Evolutionary conservation across 1,140 invertebrate genomes (phyloP).

Genomic region (Centruroides vittatus): DNA sequence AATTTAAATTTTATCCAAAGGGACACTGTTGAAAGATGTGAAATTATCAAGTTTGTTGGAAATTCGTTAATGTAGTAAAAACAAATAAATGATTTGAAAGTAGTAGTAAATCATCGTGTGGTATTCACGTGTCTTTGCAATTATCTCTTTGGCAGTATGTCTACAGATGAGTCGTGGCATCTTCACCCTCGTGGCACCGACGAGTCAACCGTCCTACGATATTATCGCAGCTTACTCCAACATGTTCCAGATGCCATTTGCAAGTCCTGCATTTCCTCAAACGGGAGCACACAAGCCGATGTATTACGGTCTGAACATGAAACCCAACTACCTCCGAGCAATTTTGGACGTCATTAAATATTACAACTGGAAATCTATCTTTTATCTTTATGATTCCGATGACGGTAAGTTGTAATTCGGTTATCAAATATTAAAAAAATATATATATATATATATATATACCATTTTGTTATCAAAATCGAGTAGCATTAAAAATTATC

Average conservation of each 20-base stretch:
- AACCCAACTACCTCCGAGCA: constrained; percentile 85
- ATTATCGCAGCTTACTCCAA: constrained; percentile 89
- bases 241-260: constrained; percentile 89
- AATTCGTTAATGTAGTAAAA: too few relatives aligned
- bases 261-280: constrained; percentile 83
- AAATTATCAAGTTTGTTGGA: too few relatives aligned
- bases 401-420: constrained; percentile 58
- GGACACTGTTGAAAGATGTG: too few relatives aligned
- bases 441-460: not conserved
- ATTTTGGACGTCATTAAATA: constrained; percentile 82
- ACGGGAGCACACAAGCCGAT: constrained; percentile 69
- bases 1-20: too few relatives aligned
- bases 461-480: too few relatives aligned
- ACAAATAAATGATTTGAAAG: too few relatives aligned
- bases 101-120: too few relatives aligned
- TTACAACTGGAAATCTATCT: constrained; percentile 82
- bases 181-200: constrained; percentile 76
- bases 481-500: too few relatives aligned
- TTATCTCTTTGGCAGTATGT: constrained; percentile 57
- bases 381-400: constrained; percentile 89
- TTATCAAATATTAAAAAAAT: not conserved
- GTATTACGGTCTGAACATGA: constrained; percentile 80
- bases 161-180: constrained; percentile 78
- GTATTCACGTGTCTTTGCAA: too few relatives aligned
- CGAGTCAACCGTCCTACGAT: constrained; percentile 81